These are phyloP conservation scores for Reticulitermes lucifugus DNA, from an alignment of 2,888 invertebrate genomes.

Conservation along the genomic window DNA sequence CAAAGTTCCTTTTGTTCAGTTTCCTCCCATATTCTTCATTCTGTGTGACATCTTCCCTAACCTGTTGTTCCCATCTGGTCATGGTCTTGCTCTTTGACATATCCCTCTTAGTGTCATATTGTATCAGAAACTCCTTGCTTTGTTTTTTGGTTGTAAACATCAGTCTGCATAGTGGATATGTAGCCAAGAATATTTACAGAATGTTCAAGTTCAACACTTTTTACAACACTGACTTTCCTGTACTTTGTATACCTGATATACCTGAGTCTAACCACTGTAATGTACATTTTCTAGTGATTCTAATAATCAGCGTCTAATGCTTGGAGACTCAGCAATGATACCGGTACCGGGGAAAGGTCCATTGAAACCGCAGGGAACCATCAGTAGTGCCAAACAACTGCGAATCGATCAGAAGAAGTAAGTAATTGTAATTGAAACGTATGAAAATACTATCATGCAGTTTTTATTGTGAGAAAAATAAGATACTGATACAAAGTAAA, in stretches of 20 bases:
- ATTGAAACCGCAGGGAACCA: constrained; percentile 87
- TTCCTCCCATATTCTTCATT: too few species aligned
- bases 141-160: neutral
- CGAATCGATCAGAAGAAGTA: constrained; percentile 92
- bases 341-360: constrained; percentile 86
- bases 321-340: constrained; percentile 94
- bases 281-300: constrained; percentile 76
- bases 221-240: neutral
- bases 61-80: too few species aligned
- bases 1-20: too few species aligned
- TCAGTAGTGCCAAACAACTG: constrained; percentile 89
- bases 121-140: too few species aligned
- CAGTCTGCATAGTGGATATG: neutral
- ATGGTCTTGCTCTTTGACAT: too few species aligned
- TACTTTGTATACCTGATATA: neutral
- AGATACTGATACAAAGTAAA: too few species aligned
- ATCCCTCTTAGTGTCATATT: too few species aligned
- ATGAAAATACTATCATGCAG: neutral
- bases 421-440: constrained; percentile 56
- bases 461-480: too few species aligned
- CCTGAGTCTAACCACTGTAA: neutral
- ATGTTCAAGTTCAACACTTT: too few species aligned
- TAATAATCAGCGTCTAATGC: constrained; percentile 90
- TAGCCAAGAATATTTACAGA: neutral
- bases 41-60: too few species aligned